Base-by-base conservation (phyloP, 1,140 invertebrate genomes). In the Drosophila sproati region DNA sequence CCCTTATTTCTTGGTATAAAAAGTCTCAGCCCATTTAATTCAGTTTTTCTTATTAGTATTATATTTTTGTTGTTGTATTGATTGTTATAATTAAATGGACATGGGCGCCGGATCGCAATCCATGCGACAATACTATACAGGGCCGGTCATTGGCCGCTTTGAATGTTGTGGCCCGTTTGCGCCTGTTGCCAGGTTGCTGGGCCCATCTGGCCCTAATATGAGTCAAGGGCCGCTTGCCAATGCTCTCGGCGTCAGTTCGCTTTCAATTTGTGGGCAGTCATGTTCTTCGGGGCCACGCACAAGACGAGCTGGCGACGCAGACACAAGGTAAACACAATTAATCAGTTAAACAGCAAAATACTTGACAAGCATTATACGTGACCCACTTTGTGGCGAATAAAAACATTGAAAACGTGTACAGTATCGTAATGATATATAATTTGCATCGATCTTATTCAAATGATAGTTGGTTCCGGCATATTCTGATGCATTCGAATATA, bases 261-360 rank as follows among this genome's bases (percentile, higher is more conserved):
- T 88, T 89, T 80, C 55, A 55, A 56, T 70, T 83, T 70, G 83
- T 56, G 68, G 52, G 55, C 45, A 71, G 86, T 59, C 41, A 88
- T 88, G 85, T 89, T 88, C 81, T 73, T 89, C 28, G 72, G 56
- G 64, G 63, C 60, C 56, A 52, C 63, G 73, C 77, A 78, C 61
- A 85, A 66, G 67, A 71, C 64, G 43, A 71, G 75, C 61, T 78
- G 60, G 47, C 64, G 54, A 29, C 77, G 77, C 34, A 69, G 72
- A 51, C 83, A 77, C 67, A 89, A 71, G 83, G 83, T 88, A 55
- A 45, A 29, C 34, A 5, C 50, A 45, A 64, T 80, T 54, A 80
- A 69, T 47, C 20, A 78, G 62, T 67, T 29, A 68, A 48, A 35
- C 34, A 48, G 8, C 48, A 4, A 37, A 10, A 32, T 32, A 35